phyloP scores from a whole-genome alignment of 2,888 invertebrate genomes.

The Orthonevra nobilis region DNA sequence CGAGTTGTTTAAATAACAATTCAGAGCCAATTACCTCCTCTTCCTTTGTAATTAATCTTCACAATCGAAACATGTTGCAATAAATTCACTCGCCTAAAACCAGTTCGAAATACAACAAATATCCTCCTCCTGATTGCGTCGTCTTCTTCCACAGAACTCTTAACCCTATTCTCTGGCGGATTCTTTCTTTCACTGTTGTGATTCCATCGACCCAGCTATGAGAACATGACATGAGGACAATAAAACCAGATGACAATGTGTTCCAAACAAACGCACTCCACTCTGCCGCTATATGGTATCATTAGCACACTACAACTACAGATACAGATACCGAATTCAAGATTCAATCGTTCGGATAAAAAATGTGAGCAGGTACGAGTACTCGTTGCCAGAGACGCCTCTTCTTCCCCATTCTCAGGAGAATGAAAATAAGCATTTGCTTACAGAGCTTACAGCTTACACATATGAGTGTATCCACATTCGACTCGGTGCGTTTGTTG shows the following conservation, averaged over 20 bases:
- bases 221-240: constrained; percentile 36
- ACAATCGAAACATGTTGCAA: constrained; percentile 53
- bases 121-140: no score
- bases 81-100: constrained; percentile 60
- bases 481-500: neutral
- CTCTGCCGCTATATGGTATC: constrained; percentile 19
- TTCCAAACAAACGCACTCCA: constrained; percentile 58
- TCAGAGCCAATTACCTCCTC: constrained; percentile 50
- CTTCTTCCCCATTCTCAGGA: neutral
- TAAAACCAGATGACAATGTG: constrained; percentile 60
- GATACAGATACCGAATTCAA: constrained; percentile 10
- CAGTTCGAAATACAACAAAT: constrained; percentile 47
- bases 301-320: constrained; percentile 13
- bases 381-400: constrained; percentile 2
- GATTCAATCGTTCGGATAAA: constrained; percentile 7
- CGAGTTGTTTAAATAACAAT: neutral
- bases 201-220: constrained; percentile 9
- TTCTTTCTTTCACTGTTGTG: constrained; percentile 38
- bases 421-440: constrained; percentile 7
- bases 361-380: constrained; percentile 20
- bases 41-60: constrained; percentile 49
- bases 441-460: neutral
- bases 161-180: constrained; percentile 13
- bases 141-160: constrained; percentile 10
- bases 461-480: neutral